Evolutionary conservation across 2,113 vertebrate species (phyloP).

Genomic region (Holacanthus passer): DNA sequence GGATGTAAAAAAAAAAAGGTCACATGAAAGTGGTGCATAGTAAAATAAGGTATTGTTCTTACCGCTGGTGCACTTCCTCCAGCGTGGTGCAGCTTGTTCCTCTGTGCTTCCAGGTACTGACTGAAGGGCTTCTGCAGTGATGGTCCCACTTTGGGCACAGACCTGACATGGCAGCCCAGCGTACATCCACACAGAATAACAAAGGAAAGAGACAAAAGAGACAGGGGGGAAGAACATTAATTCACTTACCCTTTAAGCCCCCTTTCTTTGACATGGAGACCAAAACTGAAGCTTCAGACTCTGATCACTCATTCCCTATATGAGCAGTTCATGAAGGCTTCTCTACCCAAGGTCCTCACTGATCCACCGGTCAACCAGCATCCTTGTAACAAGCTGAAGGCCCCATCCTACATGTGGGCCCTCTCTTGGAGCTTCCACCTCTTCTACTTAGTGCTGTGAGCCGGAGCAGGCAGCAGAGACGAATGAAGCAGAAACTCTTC

Average conservation of each 20-base stretch:
- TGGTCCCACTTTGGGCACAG: constrained; percentile 93
- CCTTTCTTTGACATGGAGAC: constrained; percentile 11
- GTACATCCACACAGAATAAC: constrained; percentile 58
- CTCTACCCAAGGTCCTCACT: constrained; percentile 30
- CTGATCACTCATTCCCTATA: neutral
- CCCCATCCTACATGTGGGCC: constrained; percentile 47
- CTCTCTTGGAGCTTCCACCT: constrained; percentile 35
- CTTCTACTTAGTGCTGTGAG: constrained; percentile 65
- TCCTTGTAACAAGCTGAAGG: constrained; percentile 35
- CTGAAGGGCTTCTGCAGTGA: constrained; percentile 97
- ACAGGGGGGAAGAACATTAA: constrained; percentile 29
- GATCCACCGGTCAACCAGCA: constrained; percentile 26
- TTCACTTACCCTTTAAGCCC: constrained; percentile 86
- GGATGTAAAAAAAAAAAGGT: no score
- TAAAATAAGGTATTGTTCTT: constrained; percentile 70
- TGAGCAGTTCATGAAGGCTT: constrained; percentile 27
- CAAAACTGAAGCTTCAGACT: neutral
- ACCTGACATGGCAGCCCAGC: constrained; percentile 79
- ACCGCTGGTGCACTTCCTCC: constrained; percentile 88
- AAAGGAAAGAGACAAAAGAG: constrained; percentile 28
- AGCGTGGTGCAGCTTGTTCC: constrained; percentile 93
- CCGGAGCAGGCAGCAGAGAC: constrained; percentile 81
- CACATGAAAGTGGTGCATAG: neutral
- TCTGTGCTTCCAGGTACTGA: constrained; percentile 96
- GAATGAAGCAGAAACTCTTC: constrained; percentile 86